Evolutionary conservation across 2,113 vertebrate genomes (phyloP), one percentile per base, ranked within the genome.

Genomic region (Nibea albiflora): DNA sequence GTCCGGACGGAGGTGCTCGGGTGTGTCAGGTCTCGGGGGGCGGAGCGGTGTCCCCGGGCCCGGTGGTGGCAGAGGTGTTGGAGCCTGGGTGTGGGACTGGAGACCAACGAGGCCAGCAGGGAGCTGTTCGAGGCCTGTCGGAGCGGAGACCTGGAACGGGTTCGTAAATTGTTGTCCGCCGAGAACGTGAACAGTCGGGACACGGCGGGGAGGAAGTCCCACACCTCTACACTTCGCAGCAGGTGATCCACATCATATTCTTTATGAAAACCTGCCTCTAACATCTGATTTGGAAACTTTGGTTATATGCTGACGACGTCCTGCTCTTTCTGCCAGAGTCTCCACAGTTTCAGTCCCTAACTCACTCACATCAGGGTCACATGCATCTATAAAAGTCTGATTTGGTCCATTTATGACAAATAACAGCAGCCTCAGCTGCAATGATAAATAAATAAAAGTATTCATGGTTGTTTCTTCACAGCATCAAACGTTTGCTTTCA

Each of bases 221-320:
- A 96, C 95, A 0, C 96, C 96, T 35, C 94, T 97, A 42, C 96
- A 97, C 86, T 97, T 97, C 78, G 96, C 96, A 49, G 96, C 96
- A 93, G 96, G 96, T 97, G 93, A 90, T 88, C 68, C 3, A 4
- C 26, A 0, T 5, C 3, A n/a, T n/a, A n/a, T n/a, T n/a, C n/a
- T n/a, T n/a, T n/a, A n/a, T n/a, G n/a, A 31, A 31, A 31, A 31
- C 31, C 5, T 31, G 31, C n/a, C n/a, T 1, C 5, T 31, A 31
- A 31, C 8, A 35, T 7, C 31, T 35, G 31, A 31, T n/a, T 31
- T 31, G 31, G 31, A 31, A 31, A 6, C 5, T 31, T 35, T 5
- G 31, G 31, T 35, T 35, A 8, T 8, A 31, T 31, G 31, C 31
- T 31, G 31, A 31, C 31, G 31, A 31, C 31, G 1, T 1, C 31